Evolutionary conservation across 1,140 invertebrate species (phyloP).

Genomic region (Zaprionus capensis): DNA sequence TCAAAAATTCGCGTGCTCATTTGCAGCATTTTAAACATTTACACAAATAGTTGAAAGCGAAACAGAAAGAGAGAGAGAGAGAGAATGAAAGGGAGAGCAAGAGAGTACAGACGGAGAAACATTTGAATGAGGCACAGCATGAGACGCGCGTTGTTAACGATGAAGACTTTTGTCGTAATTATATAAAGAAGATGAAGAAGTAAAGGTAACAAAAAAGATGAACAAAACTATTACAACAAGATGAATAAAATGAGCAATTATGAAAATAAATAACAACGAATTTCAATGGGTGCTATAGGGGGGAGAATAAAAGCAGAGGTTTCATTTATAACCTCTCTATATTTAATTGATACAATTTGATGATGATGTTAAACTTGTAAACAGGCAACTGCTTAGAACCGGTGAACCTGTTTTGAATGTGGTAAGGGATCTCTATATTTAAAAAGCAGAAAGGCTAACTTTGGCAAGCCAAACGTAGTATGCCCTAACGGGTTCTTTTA

Average conservation of each 20-base stretch:
- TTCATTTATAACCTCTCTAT: no score
- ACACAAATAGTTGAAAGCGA: constrained; percentile 42
- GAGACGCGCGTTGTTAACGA: constrained; percentile 51
- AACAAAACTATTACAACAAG: constrained; percentile 56
- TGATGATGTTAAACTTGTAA: no score
- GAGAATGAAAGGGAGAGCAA: not conserved
- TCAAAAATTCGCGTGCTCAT: constrained; percentile 40
- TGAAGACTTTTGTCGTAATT: constrained; percentile 54
- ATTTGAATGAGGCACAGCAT: constrained; percentile 30
- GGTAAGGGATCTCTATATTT: no score
- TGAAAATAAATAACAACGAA: constrained; percentile 33
- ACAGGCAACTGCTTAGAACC: no score
- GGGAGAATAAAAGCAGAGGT: not conserved
- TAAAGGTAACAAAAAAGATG: constrained; percentile 36
- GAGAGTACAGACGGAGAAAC: constrained; percentile 3
- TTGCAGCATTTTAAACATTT: constrained; percentile 53
- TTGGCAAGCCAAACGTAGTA: no score
- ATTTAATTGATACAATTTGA: no score
- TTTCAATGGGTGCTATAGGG: not conserved
- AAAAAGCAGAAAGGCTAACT: no score
- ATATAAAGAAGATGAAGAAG: constrained; percentile 31
- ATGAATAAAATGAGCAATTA: constrained; percentile 49
- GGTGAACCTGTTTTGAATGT: no score
- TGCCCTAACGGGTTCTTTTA: no score
- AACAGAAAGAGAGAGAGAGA: constrained; percentile 5